A percentile compares a stretch with the other conserved stretches of the same genome.
These are phyloP conservation scores for Drosophila testacea DNA, from an alignment of 2,888 invertebrate genomes.

Conservation along the genomic window DNA sequence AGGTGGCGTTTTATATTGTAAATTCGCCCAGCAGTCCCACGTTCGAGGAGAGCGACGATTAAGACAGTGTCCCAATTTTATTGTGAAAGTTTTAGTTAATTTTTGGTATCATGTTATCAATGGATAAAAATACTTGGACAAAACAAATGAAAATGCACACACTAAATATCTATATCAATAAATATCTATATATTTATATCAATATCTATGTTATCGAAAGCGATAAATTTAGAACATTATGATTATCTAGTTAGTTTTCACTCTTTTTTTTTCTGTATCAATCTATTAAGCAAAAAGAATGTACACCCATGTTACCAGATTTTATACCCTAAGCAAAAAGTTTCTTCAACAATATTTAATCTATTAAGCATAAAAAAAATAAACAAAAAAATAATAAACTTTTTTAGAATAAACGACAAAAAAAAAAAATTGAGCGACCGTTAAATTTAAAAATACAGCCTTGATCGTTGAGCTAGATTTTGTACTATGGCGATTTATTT, in stretches of 20 bases:
- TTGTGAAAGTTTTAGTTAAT: conserved; percentile 14
- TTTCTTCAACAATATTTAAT: conserved; percentile 16
- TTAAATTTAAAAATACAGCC: too few species aligned
- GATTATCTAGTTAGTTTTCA: conserved; percentile 6
- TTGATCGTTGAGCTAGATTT: too few species aligned
- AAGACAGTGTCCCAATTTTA: conserved; percentile 18
- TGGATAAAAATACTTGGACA: not conserved
- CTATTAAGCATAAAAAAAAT: too few species aligned
- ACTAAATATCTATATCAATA: not conserved
- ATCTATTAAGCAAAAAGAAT: not conserved
- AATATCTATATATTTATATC: conserved; percentile 13
- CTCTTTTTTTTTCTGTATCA: conserved; percentile 18
- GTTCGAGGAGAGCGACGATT: conserved; percentile 84
- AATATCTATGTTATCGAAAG: conserved; percentile 21
- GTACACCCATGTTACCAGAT: conserved; percentile 19
- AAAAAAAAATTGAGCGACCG: too few species aligned
- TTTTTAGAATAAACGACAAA: too few species aligned
- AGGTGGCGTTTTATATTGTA: too few species aligned
- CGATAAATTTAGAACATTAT: conserved; percentile 9
- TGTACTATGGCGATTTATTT: too few species aligned
- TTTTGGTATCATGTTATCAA: conserved; percentile 12
- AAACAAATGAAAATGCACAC: not conserved
- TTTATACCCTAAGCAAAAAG: conserved; percentile 4
- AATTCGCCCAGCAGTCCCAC: conserved; percentile 87
- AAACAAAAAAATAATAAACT: too few species aligned